These are phyloP conservation scores for Eudasyphora cyanicolor DNA, from an alignment of 2,888 invertebrate genomes.

Conservation along the genomic window DNA sequence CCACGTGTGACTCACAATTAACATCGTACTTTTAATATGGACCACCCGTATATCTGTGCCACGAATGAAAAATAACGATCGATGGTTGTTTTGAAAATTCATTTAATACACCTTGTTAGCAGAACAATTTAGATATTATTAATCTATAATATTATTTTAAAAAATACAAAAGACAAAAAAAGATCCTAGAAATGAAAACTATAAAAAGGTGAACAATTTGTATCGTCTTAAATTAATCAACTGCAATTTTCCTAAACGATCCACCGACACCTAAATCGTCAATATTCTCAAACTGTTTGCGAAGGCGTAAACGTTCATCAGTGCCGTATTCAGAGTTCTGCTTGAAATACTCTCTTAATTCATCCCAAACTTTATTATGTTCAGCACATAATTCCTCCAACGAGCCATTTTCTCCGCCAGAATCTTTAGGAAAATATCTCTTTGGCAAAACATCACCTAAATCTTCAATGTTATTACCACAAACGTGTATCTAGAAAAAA, in stretches of 20 bases:
- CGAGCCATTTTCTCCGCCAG: slow-evolving; percentile 82
- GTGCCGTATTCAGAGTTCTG: slow-evolving; percentile 74
- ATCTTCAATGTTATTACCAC: slow-evolving; percentile 81
- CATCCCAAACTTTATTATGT: slow-evolving; percentile 69
- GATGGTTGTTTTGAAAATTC: no score
- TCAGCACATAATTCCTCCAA: slow-evolving; percentile 68
- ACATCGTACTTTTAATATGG: no score
- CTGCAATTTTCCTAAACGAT: slow-evolving; percentile 72
- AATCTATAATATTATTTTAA: no score
- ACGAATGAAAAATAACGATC: no score
- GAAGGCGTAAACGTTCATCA: slow-evolving; percentile 71
- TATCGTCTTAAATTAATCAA: no score
- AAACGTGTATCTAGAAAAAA: slow-evolving; percentile 82
- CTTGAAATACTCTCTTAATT: slow-evolving; percentile 71
- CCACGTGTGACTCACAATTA: no score
- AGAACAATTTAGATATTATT: no score
- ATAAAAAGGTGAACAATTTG: no score
- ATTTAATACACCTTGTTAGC: no score
- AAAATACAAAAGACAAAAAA: no score
- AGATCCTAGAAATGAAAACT: no score
- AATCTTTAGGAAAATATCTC: slow-evolving; percentile 83
- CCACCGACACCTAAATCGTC: slow-evolving; percentile 72
- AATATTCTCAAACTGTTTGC: slow-evolving; percentile 70
- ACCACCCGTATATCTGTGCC: no score
- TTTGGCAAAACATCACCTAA: slow-evolving; percentile 81